phyloP scores from a whole-genome alignment of 2,888 invertebrate species.

The Exephanes ischioxanthus region DNA sequence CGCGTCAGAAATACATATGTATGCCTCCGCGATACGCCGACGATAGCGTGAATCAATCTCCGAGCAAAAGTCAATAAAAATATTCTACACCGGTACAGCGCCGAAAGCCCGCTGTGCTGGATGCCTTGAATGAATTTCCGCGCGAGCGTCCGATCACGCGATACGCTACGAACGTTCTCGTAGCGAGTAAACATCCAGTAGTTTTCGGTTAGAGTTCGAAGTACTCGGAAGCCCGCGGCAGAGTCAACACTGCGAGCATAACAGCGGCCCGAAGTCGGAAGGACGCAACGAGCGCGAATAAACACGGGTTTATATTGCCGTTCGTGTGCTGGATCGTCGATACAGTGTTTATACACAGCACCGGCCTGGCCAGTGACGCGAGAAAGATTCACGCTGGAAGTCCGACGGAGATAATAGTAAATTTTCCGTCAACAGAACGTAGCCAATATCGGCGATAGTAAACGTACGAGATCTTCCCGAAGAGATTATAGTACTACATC shows the following conservation, averaged over 20 bases:
- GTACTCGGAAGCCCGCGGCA: not conserved
- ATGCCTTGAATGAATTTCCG: constrained; percentile 23
- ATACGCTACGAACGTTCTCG: not conserved
- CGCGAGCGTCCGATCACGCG: not conserved
- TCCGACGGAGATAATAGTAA: not conserved
- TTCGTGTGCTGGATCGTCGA: not conserved
- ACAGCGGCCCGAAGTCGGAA: not conserved
- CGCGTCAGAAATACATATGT: not conserved
- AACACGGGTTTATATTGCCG: not conserved
- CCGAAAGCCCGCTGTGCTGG: not conserved
- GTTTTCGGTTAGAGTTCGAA: constrained; percentile 29
- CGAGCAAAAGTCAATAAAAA: not conserved
- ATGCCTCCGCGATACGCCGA: not conserved
- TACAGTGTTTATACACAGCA: not conserved
- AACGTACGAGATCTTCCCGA: constrained; percentile 1
- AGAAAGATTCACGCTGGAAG: not conserved
- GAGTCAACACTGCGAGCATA: not conserved
- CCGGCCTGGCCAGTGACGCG: not conserved
- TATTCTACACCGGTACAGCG: not conserved
- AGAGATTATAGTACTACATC: constrained; percentile 18
- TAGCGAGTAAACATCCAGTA: constrained; percentile 1
- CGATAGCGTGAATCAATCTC: not conserved
- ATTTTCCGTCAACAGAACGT: constrained; percentile 5
- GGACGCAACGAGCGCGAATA: not conserved
- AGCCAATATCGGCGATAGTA: constrained; percentile 5